Conservation (phyloP, 2,888 invertebrate species). For the Lingula anatina region DNA sequence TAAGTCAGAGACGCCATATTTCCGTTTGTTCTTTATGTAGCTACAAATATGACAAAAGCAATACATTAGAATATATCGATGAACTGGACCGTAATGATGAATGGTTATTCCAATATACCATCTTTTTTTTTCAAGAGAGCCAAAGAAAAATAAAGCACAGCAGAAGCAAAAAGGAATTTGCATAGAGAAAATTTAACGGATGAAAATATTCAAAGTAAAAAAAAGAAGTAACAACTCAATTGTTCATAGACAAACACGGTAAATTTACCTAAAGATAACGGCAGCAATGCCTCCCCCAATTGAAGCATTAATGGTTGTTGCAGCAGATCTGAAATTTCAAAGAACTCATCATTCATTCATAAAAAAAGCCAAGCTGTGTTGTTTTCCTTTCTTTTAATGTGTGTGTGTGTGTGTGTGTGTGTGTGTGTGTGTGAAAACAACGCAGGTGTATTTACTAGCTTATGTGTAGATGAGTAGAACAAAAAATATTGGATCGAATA, state of each 20-base stretch:
- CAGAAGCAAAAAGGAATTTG: no score
- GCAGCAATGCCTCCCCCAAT: slow-evolving; percentile 33
- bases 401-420: not conserved
- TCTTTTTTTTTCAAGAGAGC: no score
- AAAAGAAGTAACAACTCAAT: no score
- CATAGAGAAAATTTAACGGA: no score
- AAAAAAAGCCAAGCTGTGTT: not conserved
- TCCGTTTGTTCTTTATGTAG: slow-evolving; percentile 52
- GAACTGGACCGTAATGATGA: no score
- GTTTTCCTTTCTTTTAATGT: not conserved
- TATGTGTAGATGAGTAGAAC: no score
- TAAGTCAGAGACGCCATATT: slow-evolving; percentile 76
- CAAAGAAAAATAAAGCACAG: no score
- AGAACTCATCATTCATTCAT: not conserved
- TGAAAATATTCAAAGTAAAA: no score
- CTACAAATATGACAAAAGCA: no score
- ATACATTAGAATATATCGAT: no score
- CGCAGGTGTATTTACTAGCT: not conserved
- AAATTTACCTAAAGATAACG: slow-evolving; percentile 22
- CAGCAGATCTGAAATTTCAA: slow-evolving; percentile 26
- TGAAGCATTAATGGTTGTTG: slow-evolving; percentile 34
- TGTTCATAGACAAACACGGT: not conserved
- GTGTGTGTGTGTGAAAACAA: not conserved
- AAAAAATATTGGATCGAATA: no score
- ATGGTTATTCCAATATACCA: no score